Evolutionary conservation across 2,113 vertebrate genomes (phyloP), one percentile per base, ranked within the genome.

Genomic region (Gadus macrocephalus): DNA sequence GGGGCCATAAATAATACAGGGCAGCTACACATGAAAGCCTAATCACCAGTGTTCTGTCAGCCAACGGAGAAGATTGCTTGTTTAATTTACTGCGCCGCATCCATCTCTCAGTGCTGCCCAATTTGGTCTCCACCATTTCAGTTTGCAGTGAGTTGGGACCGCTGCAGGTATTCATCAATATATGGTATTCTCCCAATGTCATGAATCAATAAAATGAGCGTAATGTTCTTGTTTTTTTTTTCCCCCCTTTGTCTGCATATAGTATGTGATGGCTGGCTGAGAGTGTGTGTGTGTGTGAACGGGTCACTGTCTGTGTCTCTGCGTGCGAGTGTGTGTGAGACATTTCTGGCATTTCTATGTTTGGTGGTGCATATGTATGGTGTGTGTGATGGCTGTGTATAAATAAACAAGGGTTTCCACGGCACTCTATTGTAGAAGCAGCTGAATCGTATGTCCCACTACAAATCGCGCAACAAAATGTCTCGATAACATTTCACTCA

Each of bases 71-170:
- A 88, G 85, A 83, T 87, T 85, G 88, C 86, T 87, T 87, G 88
- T 90, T 90, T 91, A 90, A 93, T 92, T 92, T 91, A 92, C 89
- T 81, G 83, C 76, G 20, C 73, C 73, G 74, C 90, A 91, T 91
- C 89, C 84, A 87, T 91, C 87, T 31, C 31, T 90, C 87, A 86
- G 89, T 89, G 90, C 90, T 87, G 87, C 82, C 85, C 89, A 91
- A 91, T 92, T 92, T 91, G 82, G 81, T 84, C 85, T 76, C 31
- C 70, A 70, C 81, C 72, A 84, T 87, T 89, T 80, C 85, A 31
- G 31, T 31, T 31, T 31, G 3, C 31, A 80, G 66, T 63, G 80
- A 77, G 76, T 70, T 31, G 31, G 31, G 82, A 83, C 72, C 69
- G 79, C 82, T 84, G 67, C 73, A 78, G 78, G 78, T 84, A 89